Evolutionary conservation across 2,888 invertebrate genomes (phyloP).

Genomic region (Dasysyrphus albostriatus): DNA sequence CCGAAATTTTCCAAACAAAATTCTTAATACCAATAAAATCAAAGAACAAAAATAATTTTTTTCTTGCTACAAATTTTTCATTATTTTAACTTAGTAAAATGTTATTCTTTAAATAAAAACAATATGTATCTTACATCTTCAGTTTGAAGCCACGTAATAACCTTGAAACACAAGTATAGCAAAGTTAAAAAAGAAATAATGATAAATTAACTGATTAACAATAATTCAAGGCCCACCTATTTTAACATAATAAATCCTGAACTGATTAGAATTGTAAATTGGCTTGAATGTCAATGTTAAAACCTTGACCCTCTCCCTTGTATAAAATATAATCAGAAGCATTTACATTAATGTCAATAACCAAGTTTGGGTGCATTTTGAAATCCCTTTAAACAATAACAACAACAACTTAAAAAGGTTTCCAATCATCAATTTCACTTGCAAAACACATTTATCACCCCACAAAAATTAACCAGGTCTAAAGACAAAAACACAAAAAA

Average conservation of each 20-base stretch:
- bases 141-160: no score
- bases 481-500: slow-evolving; percentile 22
- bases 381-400: slow-evolving; percentile 18
- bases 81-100: no score
- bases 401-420: slow-evolving; percentile 46
- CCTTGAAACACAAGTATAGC: no score
- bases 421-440: slow-evolving; percentile 68
- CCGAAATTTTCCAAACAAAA: no score
- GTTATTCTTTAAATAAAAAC: no score
- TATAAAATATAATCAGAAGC: slow-evolving; percentile 56
- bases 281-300: slow-evolving; percentile 22
- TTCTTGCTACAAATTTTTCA: no score
- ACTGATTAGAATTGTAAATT: slow-evolving; percentile 21
- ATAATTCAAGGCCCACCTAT: slow-evolving; percentile 22
- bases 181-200: no score
- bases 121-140: no score
- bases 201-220: not conserved
- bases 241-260: not conserved
- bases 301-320: slow-evolving; percentile 24
- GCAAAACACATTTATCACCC: slow-evolving; percentile 67
- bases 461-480: slow-evolving; percentile 43
- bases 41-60: no score
- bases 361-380: slow-evolving; percentile 7
- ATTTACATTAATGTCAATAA: slow-evolving; percentile 38
- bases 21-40: no score